phyloP scores from a whole-genome alignment of 2,888 invertebrate genomes.

The Cremastinae sp. region DNA sequence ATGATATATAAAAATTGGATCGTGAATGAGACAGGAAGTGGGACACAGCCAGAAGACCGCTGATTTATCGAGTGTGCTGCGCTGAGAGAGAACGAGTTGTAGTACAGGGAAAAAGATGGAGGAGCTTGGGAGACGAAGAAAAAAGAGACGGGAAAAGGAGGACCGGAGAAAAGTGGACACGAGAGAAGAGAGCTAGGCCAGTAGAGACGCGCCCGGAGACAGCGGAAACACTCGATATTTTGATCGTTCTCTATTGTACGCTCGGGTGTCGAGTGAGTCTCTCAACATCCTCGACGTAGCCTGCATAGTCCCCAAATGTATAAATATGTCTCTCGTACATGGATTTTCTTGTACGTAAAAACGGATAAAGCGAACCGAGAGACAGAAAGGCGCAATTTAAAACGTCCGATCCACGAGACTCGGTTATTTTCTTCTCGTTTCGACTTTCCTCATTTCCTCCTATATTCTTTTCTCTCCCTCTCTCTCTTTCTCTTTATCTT shows the following conservation, averaged over 20 bases:
- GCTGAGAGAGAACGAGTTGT: slow-evolving; percentile 24
- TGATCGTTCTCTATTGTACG: slow-evolving; percentile 62
- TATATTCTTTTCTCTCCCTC: no score
- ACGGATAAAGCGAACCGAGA: not conserved
- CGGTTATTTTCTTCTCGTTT: slow-evolving; percentile 8
- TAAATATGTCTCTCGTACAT: slow-evolving; percentile 21
- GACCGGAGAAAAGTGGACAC: slow-evolving; percentile 56
- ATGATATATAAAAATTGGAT: slow-evolving; percentile 37
- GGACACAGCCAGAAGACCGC: slow-evolving; percentile 18
- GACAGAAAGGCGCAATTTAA: not conserved
- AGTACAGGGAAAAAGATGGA: slow-evolving; percentile 28
- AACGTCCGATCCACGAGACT: no score
- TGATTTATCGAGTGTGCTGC: slow-evolving; percentile 58
- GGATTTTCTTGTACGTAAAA: slow-evolving; percentile 10
- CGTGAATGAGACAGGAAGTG: slow-evolving; percentile 30
- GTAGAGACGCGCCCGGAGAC: slow-evolving; percentile 47
- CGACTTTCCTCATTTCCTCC: slow-evolving; percentile 20
- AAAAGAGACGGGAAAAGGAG: no score
- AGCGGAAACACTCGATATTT: slow-evolving; percentile 62
- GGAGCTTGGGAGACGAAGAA: no score
- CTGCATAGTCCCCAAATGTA: slow-evolving; percentile 4
- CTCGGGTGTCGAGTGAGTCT: slow-evolving; percentile 52
- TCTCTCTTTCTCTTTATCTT: no score
- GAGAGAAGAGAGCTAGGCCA: slow-evolving; percentile 31
- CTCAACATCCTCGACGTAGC: slow-evolving; percentile 30